Base-by-base conservation (phyloP, 2,797 vertebrate genomes). In the Astyanax mexicanus region DNA sequence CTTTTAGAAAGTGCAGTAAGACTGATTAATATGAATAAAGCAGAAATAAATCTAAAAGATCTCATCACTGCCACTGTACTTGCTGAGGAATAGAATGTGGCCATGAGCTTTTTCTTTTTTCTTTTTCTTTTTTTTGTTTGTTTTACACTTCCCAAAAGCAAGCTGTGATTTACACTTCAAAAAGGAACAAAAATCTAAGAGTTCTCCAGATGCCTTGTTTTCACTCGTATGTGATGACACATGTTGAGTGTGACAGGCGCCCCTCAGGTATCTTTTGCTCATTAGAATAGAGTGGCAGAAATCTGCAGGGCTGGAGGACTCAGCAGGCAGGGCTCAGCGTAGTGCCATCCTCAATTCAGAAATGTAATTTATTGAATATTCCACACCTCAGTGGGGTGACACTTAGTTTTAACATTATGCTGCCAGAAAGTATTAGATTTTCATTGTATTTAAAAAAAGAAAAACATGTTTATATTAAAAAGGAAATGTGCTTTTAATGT, bases 111-210 rank as follows among this genome's bases (percentile, higher is more conserved):
- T 13, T 49, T 49, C 49, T 19, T 6, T 1, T 9, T 9, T 3
- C 35, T 13, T 29, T 11, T 57, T 57, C 57, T 6, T 1, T 9
- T 9, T 3, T 35, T 13, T 29, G 11, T 57, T 57, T 57, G 9
- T 12, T 27, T 0, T 7, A 4, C 15, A 58, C 15, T 58, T 37
- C 5, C 35, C 13, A 35, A 58, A 7, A 7, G 11, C 55, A 42
- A 40, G 40, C 32, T 62, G 44, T 70, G 12, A 78, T 78, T 64
- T 9, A 51, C 23, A 81, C 62, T 51, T 74, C 57, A 62, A 69
- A 81, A 17, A 55, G 6, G 58, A 78, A 37, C 29, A 69, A 51
- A 42, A 69, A 23, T 10, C 5, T n/a, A n/a, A 38, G 44, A 74
- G 23, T 71, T 75, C 77, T 78, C 27, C 27, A 17, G 13, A n/a